These are phyloP conservation scores for Phrynosoma blainvillii DNA, from an alignment of 2,113 vertebrate genomes.

Conservation along the genomic window DNA sequence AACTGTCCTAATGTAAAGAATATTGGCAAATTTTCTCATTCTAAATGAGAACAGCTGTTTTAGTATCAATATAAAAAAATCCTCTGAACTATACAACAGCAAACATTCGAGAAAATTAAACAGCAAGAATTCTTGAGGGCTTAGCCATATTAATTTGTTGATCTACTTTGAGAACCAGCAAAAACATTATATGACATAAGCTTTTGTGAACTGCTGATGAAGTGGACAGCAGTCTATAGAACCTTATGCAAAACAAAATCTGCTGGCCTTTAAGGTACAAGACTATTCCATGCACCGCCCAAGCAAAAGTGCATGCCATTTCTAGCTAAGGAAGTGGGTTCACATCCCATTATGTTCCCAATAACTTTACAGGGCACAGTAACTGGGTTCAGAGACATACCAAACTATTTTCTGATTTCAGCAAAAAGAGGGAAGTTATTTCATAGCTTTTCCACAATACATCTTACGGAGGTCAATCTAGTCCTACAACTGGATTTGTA, in stretches of 20 bases:
- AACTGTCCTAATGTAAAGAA: neutral
- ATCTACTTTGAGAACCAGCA: too few relatives aligned
- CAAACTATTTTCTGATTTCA: neutral
- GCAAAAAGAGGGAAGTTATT: neutral
- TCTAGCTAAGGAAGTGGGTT: neutral
- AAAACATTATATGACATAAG: too few relatives aligned
- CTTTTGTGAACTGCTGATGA: too few relatives aligned
- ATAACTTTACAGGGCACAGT: neutral
- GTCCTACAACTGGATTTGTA: neutral
- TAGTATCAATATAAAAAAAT: neutral
- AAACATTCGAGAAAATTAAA: neutral
- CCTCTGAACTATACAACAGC: neutral
- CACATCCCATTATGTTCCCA: neutral
- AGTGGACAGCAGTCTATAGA: too few relatives aligned
- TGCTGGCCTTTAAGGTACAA: too few relatives aligned
- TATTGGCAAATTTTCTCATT: too few relatives aligned
- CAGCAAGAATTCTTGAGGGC: neutral
- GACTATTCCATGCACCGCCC: too few relatives aligned
- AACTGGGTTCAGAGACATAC: neutral
- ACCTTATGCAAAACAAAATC: too few relatives aligned
- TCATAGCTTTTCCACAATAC: neutral
- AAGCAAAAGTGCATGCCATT: neutral
- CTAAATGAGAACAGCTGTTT: too few relatives aligned
- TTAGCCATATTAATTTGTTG: too few relatives aligned
- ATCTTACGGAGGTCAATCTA: neutral